phyloP scores from a whole-genome alignment of 2,888 invertebrate species.

The Endotricha flammealis region DNA sequence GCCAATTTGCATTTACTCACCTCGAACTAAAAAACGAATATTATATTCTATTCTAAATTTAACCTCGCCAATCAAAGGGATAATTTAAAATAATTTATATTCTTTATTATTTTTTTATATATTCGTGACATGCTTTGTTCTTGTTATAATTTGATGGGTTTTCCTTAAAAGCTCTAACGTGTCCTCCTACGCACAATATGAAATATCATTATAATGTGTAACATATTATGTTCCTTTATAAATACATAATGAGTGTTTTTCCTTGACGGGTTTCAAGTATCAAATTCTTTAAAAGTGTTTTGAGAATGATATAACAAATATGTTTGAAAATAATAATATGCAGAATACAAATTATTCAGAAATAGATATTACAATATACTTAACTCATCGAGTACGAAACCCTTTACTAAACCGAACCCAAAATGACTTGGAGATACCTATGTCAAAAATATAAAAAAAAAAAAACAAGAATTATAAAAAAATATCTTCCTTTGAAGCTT shows the following conservation, averaged over 20 bases:
- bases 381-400: too few relatives aligned
- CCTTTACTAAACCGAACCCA: too few relatives aligned
- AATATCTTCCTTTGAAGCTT: too few relatives aligned
- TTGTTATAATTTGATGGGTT: slow-evolving; percentile 11
- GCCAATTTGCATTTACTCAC: slow-evolving; percentile 17
- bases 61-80: slow-evolving; percentile 1
- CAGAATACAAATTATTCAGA: too few relatives aligned
- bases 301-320: too few relatives aligned
- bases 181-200: slow-evolving; percentile 20
- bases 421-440: too few relatives aligned
- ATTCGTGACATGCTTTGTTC: slow-evolving; percentile 18
- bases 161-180: slow-evolving; percentile 20
- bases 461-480: too few relatives aligned
- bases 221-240: not conserved
- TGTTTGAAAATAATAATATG: too few relatives aligned
- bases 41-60: slow-evolving; percentile 6
- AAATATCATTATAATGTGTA: slow-evolving; percentile 17
- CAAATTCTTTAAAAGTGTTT: slow-evolving; percentile 1
- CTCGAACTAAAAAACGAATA: not conserved
- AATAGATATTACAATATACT: too few relatives aligned
- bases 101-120: slow-evolving; percentile 8
- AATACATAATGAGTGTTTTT: not conserved
- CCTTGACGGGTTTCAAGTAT: not conserved
- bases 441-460: too few relatives aligned
- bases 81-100: slow-evolving; percentile 7